Evolutionary conservation across 2,888 invertebrate species (phyloP).

Genomic region (Agrochola litura): DNA sequence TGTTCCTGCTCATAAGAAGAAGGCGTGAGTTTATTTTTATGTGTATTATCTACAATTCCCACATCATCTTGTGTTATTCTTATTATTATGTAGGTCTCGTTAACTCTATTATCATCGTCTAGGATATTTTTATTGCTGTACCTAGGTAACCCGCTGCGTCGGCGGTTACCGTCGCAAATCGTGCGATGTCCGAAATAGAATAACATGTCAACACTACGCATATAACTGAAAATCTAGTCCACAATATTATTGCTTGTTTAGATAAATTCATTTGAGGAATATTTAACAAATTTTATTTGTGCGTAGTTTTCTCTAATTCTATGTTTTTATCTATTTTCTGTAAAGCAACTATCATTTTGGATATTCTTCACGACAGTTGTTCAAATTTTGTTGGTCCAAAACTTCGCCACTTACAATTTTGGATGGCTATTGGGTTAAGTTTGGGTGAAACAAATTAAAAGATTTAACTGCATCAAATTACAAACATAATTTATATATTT

Average conservation of each 20-base stretch:
- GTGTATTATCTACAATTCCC: not conserved
- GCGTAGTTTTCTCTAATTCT: not conserved
- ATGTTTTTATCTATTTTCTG: not conserved
- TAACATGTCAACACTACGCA: constrained; percentile 36
- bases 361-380: not conserved
- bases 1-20: too few species aligned
- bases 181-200: constrained; percentile 43
- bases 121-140: constrained; percentile 30
- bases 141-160: constrained; percentile 2
- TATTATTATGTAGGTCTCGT: not conserved
- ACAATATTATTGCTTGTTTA: constrained; percentile 9
- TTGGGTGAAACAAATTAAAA: not conserved
- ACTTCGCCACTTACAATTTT: not conserved
- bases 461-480: too few species aligned
- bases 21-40: not conserved
- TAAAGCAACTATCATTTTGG: not conserved
- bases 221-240: constrained; percentile 39
- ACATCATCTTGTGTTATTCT: not conserved
- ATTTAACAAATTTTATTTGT: not conserved
- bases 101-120: not conserved
- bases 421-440: not conserved
- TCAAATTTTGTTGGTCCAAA: not conserved
- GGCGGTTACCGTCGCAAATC: constrained; percentile 11
- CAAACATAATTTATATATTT: too few species aligned
- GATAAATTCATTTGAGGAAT: not conserved